A percentile compares a stretch with the other conserved stretches of the same genome.
These are phyloP conservation scores for Pimpla rufipes DNA, from an alignment of 2,888 invertebrate genomes.

Conservation along the genomic window DNA sequence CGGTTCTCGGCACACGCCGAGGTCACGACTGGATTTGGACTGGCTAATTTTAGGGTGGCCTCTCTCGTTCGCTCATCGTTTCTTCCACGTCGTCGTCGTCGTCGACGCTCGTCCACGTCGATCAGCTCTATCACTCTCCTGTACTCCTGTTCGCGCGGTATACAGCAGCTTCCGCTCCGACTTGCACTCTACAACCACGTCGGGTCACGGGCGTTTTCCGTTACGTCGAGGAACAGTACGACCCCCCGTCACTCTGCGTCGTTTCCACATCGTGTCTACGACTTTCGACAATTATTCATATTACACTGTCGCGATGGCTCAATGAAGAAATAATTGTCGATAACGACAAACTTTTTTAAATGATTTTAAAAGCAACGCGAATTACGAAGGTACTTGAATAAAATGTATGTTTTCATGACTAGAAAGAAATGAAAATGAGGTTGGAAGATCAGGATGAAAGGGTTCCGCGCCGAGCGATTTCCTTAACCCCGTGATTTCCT, in stretches of 20 bases:
- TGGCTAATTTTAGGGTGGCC: slow-evolving; percentile 65
- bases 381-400: too few species aligned
- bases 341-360: too few species aligned
- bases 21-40: slow-evolving; percentile 66
- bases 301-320: too few species aligned
- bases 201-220: slow-evolving; percentile 62
- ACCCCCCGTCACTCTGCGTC: not conserved
- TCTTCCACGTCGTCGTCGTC: slow-evolving; percentile 36
- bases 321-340: too few species aligned
- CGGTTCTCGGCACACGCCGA: slow-evolving; percentile 47
- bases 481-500: not conserved
- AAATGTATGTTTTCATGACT: not conserved
- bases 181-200: slow-evolving; percentile 19
- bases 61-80: slow-evolving; percentile 32
- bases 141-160: slow-evolving; percentile 14
- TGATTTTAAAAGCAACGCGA: too few species aligned
- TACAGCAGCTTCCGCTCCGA: not conserved
- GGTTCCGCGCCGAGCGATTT: slow-evolving; percentile 31
- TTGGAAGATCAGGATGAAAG: too few species aligned
- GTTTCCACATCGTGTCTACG: slow-evolving; percentile 45
- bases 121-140: slow-evolving; percentile 36
- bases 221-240: slow-evolving; percentile 40
- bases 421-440: not conserved
- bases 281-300: not conserved
- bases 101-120: slow-evolving; percentile 41